phyloP scores from a whole-genome alignment of 92 coral and sea anemone species.

The Micromussa lordhowensis region DNA sequence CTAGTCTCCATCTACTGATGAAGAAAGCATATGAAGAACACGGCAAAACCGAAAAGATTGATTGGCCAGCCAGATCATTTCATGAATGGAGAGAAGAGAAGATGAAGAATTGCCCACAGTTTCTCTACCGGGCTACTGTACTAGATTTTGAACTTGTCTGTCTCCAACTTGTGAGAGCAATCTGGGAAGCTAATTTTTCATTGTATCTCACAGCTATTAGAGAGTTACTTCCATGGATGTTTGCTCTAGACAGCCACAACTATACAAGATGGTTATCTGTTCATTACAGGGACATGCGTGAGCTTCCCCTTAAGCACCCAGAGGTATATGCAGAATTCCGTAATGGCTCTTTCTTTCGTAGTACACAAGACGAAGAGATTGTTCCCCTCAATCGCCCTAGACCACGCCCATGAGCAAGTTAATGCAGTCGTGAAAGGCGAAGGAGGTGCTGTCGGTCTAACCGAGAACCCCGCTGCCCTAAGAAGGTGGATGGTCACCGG shows the following conservation, averaged over 20 bases:
- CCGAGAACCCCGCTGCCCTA: slow-evolving; percentile 72
- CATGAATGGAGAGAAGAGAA: slow-evolving; percentile 50
- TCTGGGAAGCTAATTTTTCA: slow-evolving; percentile 42
- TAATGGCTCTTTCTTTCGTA: slow-evolving; percentile 48
- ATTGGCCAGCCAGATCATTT: slow-evolving; percentile 35
- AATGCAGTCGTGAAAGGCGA: slow-evolving; percentile 74
- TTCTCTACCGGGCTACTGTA: slow-evolving; percentile 50
- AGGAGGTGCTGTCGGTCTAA: slow-evolving; percentile 76
- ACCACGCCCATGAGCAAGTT: slow-evolving; percentile 75
- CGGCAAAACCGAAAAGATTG: slow-evolving; percentile 44
- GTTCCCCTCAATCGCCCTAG: slow-evolving; percentile 70
- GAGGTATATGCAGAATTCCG: slow-evolving; percentile 48
- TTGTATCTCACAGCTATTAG: slow-evolving; percentile 47
- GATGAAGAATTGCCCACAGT: slow-evolving; percentile 55
- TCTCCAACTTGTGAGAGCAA: slow-evolving; percentile 49
- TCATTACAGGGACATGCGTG: slow-evolving; percentile 66
- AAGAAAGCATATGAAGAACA: slow-evolving; percentile 43
- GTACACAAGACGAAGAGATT: slow-evolving; percentile 51
- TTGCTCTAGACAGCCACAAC: slow-evolving; percentile 53
- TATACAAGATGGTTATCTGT: slow-evolving; percentile 62
- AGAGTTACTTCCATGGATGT: slow-evolving; percentile 67
- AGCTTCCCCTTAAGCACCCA: slow-evolving; percentile 54
- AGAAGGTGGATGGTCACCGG: slow-evolving; percentile 79
- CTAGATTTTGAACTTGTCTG: slow-evolving; percentile 49
- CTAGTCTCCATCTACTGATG: slow-evolving; percentile 54